Conservation (phyloP, 2,797 vertebrate genomes). For the Gobio occitaniae region DNA sequence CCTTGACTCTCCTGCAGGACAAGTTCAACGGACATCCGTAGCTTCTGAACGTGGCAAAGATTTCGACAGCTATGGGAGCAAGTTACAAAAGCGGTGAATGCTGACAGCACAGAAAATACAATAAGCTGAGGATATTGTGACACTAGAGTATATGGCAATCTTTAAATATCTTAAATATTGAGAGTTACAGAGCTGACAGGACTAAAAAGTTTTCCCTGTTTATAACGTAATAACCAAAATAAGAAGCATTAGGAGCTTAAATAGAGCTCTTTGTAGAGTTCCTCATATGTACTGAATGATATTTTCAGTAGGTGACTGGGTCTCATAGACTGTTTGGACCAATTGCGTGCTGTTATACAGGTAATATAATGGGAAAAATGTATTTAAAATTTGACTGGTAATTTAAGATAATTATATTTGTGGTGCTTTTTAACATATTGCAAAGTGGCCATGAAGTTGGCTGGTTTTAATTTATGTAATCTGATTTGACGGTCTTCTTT, state of each 20-base stretch:
- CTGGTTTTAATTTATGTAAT: constrained; percentile 25
- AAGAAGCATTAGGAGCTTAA: background rate
- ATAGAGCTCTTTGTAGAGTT: constrained; percentile 17
- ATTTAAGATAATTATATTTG: constrained; percentile 25
- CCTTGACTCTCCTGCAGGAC: constrained; percentile 76
- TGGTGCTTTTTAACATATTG: constrained; percentile 38
- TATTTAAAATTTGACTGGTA: constrained; percentile 41
- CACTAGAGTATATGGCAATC: constrained; percentile 42
- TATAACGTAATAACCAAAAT: constrained; percentile 13
- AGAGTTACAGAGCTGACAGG: background rate
- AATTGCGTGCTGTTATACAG: constrained; percentile 27
- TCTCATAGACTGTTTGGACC: constrained; percentile 50
- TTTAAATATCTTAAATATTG: background rate
- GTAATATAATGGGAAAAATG: constrained; percentile 37
- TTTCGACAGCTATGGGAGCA: background rate
- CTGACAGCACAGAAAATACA: constrained; percentile 25
- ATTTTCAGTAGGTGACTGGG: constrained; percentile 20
- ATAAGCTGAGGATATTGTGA: constrained; percentile 17
- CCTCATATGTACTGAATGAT: constrained; percentile 16
- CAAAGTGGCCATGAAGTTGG: background rate
- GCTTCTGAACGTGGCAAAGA: background rate
- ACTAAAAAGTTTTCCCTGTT: background rate
- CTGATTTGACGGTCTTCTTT: background rate
- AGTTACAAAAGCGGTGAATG: constrained; percentile 1
- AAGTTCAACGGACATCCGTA: constrained; percentile 66